These are phyloP conservation scores for Scolopax mira DNA, from an alignment of 2,113 vertebrate genomes.

Conservation along the genomic window DNA sequence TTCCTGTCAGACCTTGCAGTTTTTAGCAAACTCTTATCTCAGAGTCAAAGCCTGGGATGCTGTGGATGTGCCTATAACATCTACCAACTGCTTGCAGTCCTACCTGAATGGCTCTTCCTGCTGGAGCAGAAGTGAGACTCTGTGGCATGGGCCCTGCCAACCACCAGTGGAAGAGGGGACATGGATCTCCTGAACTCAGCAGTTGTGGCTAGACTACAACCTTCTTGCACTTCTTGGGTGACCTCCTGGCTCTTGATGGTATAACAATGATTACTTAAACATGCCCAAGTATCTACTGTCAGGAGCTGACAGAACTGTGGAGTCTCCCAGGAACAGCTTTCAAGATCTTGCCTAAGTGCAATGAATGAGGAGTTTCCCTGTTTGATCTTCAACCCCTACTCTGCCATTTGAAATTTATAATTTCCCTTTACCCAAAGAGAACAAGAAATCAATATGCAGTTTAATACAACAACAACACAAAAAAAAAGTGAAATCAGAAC, in stretches of 20 bases:
- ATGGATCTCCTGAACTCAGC: neutral
- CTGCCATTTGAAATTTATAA: neutral
- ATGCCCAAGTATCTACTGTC: neutral
- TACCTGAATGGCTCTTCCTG: neutral
- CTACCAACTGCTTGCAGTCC: neutral
- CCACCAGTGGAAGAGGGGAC: rapidly evolving
- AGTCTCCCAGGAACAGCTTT: neutral
- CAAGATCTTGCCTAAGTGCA: neutral
- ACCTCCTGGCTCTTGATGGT: neutral
- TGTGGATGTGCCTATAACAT: neutral
- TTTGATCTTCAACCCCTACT: neutral
- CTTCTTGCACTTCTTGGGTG: neutral
- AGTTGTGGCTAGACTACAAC: neutral
- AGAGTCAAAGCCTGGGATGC: neutral
- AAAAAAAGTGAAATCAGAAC: neutral
- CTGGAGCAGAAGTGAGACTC: neutral
- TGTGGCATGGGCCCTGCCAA: neutral
- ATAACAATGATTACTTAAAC: neutral
- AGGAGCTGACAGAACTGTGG: neutral
- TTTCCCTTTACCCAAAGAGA: neutral
- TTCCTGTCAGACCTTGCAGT: neutral
- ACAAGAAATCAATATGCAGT: neutral
- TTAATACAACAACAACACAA: neutral
- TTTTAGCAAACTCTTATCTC: neutral
- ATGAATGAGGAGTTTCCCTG: neutral